These are phyloP conservation scores for Crossocerus cetratus DNA, from an alignment of 2,888 invertebrate genomes.

Conservation along the genomic window DNA sequence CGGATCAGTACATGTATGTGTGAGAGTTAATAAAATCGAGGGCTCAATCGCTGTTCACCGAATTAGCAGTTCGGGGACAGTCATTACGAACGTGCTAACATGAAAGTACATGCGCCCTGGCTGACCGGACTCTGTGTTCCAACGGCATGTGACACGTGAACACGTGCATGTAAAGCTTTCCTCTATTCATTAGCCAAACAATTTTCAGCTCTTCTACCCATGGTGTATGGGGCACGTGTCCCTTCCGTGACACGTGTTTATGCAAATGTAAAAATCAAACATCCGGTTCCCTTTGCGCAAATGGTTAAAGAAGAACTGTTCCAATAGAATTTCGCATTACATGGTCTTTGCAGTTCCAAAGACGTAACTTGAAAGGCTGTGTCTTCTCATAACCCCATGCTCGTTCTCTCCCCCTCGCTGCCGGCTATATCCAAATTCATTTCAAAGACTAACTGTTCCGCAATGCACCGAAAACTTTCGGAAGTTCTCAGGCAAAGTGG, in stretches of 20 bases:
- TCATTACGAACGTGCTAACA: constrained; percentile 29
- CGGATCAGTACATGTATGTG: constrained; percentile 22
- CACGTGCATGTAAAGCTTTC: too few relatives aligned
- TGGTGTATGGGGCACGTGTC: too few relatives aligned
- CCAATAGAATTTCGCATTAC: background rate
- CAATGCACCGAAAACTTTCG: constrained; percentile 20
- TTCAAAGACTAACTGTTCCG: constrained; percentile 25
- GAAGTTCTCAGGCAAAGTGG: constrained; percentile 13
- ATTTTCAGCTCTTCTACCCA: too few relatives aligned
- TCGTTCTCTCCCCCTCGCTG: background rate
- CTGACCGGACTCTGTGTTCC: background rate
- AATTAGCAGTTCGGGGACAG: constrained; percentile 39
- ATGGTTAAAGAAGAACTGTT: background rate
- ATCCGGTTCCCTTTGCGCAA: background rate
- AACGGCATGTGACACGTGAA: background rate
- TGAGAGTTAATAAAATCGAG: constrained; percentile 42
- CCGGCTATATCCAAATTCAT: constrained; percentile 10
- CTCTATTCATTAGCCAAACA: too few relatives aligned
- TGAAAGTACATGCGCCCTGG: constrained; percentile 1
- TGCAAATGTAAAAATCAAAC: too few relatives aligned
- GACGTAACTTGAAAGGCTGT: background rate
- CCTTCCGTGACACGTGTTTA: too few relatives aligned
- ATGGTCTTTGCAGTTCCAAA: background rate
- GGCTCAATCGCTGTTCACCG: constrained; percentile 48
- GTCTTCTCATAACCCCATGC: background rate